Evolutionary conservation across 2,888 invertebrate species (phyloP).

Genomic region (Stenotaenia linearis): DNA sequence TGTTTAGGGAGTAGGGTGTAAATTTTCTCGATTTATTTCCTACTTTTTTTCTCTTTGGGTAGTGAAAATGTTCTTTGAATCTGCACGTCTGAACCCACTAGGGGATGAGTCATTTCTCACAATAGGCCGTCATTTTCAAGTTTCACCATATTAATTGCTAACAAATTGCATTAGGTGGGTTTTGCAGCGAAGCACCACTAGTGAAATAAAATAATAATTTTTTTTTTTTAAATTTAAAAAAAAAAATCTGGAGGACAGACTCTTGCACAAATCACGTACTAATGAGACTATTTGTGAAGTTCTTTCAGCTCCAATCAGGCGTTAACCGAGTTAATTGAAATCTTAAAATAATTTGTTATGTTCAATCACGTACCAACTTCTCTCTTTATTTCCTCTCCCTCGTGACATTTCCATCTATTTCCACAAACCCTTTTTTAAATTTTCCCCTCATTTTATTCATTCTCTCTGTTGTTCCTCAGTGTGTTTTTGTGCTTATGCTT

Average conservation of each 20-base stretch:
- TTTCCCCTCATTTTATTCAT: slow-evolving; percentile 5
- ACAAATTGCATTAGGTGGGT: not conserved
- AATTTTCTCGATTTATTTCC: not conserved
- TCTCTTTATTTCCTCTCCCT: not conserved
- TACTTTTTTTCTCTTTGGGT: not conserved
- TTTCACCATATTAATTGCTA: slow-evolving; percentile 11
- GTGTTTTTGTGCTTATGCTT: not conserved
- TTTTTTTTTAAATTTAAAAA: too few relatives aligned
- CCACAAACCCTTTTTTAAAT: not conserved
- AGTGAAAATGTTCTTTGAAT: not conserved
- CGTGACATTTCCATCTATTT: not conserved
- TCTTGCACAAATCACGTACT: not conserved
- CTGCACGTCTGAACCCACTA: not conserved
- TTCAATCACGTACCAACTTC: not conserved
- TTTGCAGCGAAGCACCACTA: not conserved
- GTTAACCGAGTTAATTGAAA: slow-evolving; percentile 19
- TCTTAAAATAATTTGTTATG: slow-evolving; percentile 15
- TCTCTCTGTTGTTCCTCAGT: not conserved
- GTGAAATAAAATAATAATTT: not conserved
- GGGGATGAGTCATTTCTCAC: slow-evolving; percentile 1
- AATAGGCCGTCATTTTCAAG: slow-evolving; percentile 11
- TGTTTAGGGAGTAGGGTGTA: not conserved
- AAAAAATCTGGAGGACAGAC: not conserved
- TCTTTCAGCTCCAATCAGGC: not conserved
- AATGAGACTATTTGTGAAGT: not conserved